phyloP scores from a whole-genome alignment of 2,113 vertebrate species.

The Tiliqua scincoides region DNA sequence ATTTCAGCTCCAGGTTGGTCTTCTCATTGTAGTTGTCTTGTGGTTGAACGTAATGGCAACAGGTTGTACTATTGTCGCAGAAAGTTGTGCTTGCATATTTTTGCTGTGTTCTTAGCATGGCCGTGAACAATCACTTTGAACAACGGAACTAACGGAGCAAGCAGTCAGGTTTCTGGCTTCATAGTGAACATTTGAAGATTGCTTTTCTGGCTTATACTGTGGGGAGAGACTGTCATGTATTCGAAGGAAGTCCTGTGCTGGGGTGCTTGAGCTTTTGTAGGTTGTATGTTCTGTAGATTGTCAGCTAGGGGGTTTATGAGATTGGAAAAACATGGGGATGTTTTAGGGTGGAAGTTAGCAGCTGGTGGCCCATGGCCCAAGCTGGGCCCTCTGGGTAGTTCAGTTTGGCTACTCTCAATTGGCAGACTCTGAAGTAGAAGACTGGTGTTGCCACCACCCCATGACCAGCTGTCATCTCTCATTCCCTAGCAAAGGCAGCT shows the following conservation, averaged over 20 bases:
- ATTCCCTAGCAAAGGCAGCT: constrained; percentile 2
- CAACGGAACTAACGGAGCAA: not conserved
- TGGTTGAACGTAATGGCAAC: not conserved
- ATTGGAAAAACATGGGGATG: not conserved
- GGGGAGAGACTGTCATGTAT: not conserved
- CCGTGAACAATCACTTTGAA: constrained; percentile 12
- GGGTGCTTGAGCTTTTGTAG: not conserved
- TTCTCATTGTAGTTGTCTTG: not conserved
- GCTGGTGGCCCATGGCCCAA: not conserved
- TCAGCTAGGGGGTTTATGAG: not conserved
- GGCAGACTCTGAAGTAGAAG: too few species aligned
- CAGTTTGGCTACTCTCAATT: too few species aligned
- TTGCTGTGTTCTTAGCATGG: not conserved
- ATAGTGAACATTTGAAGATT: constrained; percentile 22
- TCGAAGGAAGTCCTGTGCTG: constrained; percentile 5
- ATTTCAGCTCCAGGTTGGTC: not conserved
- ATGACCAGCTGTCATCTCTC: too few species aligned
- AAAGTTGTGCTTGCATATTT: not conserved
- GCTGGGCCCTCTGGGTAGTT: too few species aligned
- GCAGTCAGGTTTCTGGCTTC: not conserved
- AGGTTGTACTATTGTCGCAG: not conserved
- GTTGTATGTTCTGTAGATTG: not conserved
- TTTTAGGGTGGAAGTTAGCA: not conserved
- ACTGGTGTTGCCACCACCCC: too few species aligned
- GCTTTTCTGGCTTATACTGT: constrained; percentile 32